These are phyloP conservation scores for Synodontis membranacea DNA, from an alignment of 2,113 vertebrate species.

Conservation along the genomic window DNA sequence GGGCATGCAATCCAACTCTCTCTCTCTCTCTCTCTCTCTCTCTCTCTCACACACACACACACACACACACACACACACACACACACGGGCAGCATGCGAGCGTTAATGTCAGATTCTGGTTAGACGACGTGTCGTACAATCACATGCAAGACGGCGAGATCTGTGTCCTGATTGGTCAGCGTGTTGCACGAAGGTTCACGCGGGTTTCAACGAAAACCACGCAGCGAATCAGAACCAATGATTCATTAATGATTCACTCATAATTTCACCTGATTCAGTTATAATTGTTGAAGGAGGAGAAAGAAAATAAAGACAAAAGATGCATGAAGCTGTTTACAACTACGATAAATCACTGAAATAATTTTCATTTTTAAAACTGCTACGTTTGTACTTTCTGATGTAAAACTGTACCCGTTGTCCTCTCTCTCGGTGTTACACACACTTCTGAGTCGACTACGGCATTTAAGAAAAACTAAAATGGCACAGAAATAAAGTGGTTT, in stretches of 20 bases:
- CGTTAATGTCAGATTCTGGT: neutral
- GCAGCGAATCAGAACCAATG: neutral
- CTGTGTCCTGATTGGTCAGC: neutral
- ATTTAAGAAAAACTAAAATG: neutral
- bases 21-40: neutral
- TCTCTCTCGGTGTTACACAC: neutral
- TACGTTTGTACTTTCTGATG: neutral
- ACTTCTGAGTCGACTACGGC: neutral
- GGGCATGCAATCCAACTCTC: constrained; percentile 21
- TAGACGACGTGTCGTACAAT: constrained; percentile 20
- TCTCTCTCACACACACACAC: neutral
- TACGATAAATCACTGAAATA: no score
- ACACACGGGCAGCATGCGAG: constrained; percentile 31
- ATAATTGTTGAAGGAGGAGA: neutral
- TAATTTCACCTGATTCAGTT: neutral
- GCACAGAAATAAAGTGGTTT: neutral
- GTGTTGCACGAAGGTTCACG: neutral
- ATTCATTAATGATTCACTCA: neutral
- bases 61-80: constrained; percentile 1
- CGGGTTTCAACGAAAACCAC: neutral
- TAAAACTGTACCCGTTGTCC: neutral
- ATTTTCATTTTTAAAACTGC: neutral
- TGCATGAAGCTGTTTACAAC: no score
- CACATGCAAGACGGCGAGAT: neutral
- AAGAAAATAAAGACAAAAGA: neutral